phyloP scores from a whole-genome alignment of 2,888 invertebrate genomes.

The Marronus borbonicus region DNA sequence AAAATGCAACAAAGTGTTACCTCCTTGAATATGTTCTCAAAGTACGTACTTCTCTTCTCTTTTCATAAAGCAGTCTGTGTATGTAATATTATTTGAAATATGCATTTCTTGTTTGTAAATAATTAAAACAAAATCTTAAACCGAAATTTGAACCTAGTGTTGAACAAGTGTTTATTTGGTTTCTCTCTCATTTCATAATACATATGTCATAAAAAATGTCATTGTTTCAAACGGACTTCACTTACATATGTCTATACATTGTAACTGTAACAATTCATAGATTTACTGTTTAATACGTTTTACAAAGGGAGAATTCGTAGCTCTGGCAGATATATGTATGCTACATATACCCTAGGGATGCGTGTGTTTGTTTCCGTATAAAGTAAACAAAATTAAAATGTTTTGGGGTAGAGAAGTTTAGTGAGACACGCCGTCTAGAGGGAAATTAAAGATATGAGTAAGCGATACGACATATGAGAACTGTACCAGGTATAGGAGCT shows the following conservation, averaged over 20 bases:
- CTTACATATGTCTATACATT: too few relatives aligned
- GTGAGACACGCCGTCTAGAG: conserved; percentile 57
- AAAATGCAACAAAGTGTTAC: too few relatives aligned
- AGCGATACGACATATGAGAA: conserved; percentile 59
- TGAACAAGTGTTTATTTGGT: not conserved
- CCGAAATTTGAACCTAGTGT: too few relatives aligned
- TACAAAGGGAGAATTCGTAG: not conserved
- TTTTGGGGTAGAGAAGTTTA: conserved; percentile 26
- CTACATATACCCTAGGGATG: not conserved
- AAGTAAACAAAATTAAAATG: conserved; percentile 43
- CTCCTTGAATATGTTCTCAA: too few relatives aligned
- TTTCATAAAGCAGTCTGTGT: too few relatives aligned
- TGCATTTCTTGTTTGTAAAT: too few relatives aligned
- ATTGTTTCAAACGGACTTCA: too few relatives aligned
- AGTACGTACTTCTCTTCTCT: too few relatives aligned
- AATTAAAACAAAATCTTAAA: too few relatives aligned
- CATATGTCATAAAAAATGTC: too few relatives aligned
- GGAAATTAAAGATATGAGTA: conserved; percentile 65
- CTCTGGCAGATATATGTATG: not conserved
- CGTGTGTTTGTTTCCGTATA: conserved; percentile 29
- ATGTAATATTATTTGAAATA: too few relatives aligned
- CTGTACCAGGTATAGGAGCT: conserved; percentile 32
- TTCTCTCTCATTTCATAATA: too few relatives aligned
- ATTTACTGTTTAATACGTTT: conserved; percentile 13
- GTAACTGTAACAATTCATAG: conserved; percentile 24